Evolutionary conservation across 2,113 vertebrate species (phyloP), one percentile per base, ranked within the genome.

Genomic region (Notiomystis cincta): DNA sequence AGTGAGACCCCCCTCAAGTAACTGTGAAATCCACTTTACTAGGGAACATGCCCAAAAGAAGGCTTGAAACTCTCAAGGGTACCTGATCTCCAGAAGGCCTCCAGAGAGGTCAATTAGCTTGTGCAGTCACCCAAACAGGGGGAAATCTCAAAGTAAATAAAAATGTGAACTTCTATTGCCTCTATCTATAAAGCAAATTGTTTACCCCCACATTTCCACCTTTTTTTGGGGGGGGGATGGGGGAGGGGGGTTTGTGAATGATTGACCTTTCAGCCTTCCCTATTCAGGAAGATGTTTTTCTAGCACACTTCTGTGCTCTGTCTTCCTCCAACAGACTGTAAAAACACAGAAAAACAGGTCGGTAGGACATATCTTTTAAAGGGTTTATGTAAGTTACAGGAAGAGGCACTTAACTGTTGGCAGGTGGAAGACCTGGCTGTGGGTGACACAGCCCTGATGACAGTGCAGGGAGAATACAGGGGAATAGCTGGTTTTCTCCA

Each of bases 381-480:
- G 67, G 28, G 33, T 38, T 93, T 79, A 10, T 15, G 14, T 53
- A 62, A n/a, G 57, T 94, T 79, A 61, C 89, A 90, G 77, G 82
- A 96, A 93, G 67, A 95, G 42, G 16, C 42, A 42, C 48, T 77
- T 77, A 65, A n/a, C 45, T 87, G 73, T 53, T 37, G 24, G 38
- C 70, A 82, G 73, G 81, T 82, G 35, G 54, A 66, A 95, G 93
- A 81, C 40, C 53, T 53, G 67, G 22, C 13, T 79, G 65, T 79
- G 78, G 54, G 56, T 82, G 56, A 84, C 75, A 47, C 35, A 80
- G 61, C 44, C 73, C 38, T 28, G 15, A 57, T 38, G 88, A 60
- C 65, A 93, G 70, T 37, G 51, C 66, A 89, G 40, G 38, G 72
- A 89, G 64, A 96, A 91, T 73, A 86, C 33, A 75, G 90, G 57